Evolutionary conservation across 2,113 vertebrate genomes (phyloP).

Genomic region (Thunnus thynnus): DNA sequence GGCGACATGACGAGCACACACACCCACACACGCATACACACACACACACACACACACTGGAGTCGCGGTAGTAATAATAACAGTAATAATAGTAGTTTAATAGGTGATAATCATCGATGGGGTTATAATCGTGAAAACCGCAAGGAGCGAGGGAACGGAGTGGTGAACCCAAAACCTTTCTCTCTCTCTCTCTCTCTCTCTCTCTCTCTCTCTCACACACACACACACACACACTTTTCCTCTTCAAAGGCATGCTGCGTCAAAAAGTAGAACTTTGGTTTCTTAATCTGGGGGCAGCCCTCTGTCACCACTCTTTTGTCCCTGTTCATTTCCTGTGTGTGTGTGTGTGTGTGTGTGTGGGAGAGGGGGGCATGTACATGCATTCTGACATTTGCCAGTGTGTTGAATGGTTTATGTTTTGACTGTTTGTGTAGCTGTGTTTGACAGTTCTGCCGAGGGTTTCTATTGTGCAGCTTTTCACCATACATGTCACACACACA

Average conservation of each 20-base stretch:
- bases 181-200: not conserved
- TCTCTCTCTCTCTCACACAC: constrained; percentile 4
- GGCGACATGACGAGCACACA: constrained; percentile 75
- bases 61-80: constrained; percentile 51
- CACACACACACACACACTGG: constrained; percentile 34
- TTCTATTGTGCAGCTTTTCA: constrained; percentile 23
- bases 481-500: not conserved
- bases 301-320: constrained; percentile 10
- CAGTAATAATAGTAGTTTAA: constrained; percentile 65
- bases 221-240: constrained; percentile 17
- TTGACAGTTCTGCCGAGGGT: constrained; percentile 32
- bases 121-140: constrained; percentile 51
- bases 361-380: not conserved
- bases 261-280: constrained; percentile 11
- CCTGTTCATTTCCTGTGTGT: not conserved
- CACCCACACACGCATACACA: constrained; percentile 39
- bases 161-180: constrained; percentile 2
- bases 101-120: constrained; percentile 70
- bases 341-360: constrained; percentile 1
- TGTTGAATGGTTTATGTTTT: constrained; percentile 31
- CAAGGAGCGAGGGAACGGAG: constrained; percentile 17
- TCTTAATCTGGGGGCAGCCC: constrained; percentile 13
- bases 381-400: constrained; percentile 27
- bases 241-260: constrained; percentile 3
- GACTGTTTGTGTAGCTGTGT: constrained; percentile 23